Evolutionary conservation across 1,140 invertebrate species (phyloP), one percentile per base, ranked within the genome.

Genomic region (Anastatus disparis): DNA sequence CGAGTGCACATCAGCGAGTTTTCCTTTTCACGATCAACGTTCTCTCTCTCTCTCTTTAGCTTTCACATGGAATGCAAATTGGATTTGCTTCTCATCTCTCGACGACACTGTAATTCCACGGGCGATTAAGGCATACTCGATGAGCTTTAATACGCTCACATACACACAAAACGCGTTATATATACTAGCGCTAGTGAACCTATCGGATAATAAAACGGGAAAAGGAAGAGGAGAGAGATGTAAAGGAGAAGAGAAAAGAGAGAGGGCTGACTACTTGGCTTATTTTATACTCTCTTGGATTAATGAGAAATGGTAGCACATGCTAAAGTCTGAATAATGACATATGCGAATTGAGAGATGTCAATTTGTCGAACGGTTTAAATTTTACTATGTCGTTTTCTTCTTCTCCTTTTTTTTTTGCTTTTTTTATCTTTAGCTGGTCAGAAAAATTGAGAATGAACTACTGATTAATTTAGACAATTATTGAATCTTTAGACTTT

Each of bases 391-490:
- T n/a, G n/a, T n/a, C n/a, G n/a, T n/a, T n/a, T n/a, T n/a, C n/a
- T n/a, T n/a, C n/a, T n/a, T n/a, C n/a, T n/a, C n/a, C n/a, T n/a
- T n/a, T n/a, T n/a, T n/a, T n/a, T n/a, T n/a, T n/a, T n/a, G n/a
- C n/a, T n/a, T n/a, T n/a, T n/a, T n/a, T n/a, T n/a, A n/a, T n/a
- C n/a, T n/a, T n/a, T n/a, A n/a, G n/a, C n/a, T n/a, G n/a, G n/a
- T n/a, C n/a, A n/a, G n/a, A n/a, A n/a, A n/a, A n/a, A n/a, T n/a
- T n/a, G n/a, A n/a, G n/a, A n/a, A n/a, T n/a, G n/a, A n/a, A n/a
- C n/a, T n/a, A n/a, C n/a, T 44, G 63, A 65, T 55, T 48, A 65
- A 66, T 66, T 66, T 66, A 38, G 64, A 56, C 52, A 66, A 66
- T 66, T 53, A 13, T 13, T 26, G 38, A 42, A 35, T 15, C 50